These are phyloP conservation scores for Liasis olivaceus DNA, from an alignment of 2,797 vertebrate genomes.

Conservation along the genomic window DNA sequence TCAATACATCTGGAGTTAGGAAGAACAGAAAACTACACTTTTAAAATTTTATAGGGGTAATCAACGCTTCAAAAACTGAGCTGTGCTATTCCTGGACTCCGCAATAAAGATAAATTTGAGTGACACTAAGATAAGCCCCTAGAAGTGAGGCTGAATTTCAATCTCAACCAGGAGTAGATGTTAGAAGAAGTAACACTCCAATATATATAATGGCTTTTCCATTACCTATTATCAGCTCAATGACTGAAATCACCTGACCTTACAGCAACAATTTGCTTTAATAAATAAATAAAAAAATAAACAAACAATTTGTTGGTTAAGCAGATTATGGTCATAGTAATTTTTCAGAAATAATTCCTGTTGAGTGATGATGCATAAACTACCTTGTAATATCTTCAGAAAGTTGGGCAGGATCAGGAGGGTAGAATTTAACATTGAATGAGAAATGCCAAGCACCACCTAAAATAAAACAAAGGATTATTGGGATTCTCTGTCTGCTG, in stretches of 20 bases:
- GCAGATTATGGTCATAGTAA: neutral
- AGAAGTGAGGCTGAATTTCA: neutral
- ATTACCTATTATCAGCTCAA: neutral
- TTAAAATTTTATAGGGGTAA: neutral
- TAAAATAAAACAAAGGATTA: constrained; percentile 67
- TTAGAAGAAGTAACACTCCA: neutral
- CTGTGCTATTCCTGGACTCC: neutral
- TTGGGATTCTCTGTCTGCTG: constrained; percentile 20
- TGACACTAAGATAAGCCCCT: neutral
- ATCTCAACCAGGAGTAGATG: neutral
- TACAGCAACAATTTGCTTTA: neutral
- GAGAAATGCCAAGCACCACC: constrained; percentile 95
- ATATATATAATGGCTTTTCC: neutral
- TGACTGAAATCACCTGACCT: neutral
- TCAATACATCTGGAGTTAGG: neutral
- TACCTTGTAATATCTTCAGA: constrained; percentile 98
- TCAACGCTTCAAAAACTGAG: neutral
- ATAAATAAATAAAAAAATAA: too few species aligned
- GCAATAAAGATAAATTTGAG: neutral
- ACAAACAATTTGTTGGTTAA: neutral
- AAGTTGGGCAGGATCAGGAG: constrained; percentile 93
- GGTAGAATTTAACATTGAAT: constrained; percentile 98
- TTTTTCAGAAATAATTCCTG: neutral
- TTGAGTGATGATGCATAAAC: constrained; percentile 41
- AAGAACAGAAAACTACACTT: neutral